Evolutionary conservation across 2,888 invertebrate species (phyloP).

Genomic region (Oscheius sp.): DNA sequence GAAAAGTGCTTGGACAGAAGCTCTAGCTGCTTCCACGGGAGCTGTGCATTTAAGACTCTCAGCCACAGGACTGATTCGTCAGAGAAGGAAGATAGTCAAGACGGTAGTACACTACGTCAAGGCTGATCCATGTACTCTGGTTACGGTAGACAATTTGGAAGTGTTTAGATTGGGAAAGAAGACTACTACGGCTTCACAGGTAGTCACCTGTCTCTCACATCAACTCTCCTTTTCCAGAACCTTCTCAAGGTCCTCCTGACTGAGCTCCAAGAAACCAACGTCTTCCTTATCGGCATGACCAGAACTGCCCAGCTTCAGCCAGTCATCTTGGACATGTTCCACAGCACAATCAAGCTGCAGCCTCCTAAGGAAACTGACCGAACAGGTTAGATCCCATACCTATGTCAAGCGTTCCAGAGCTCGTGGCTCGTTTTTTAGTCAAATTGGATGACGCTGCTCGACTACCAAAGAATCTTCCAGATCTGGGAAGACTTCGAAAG

Average conservation of each 20-base stretch:
- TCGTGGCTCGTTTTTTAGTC: conserved; percentile 1
- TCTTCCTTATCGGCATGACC: conserved; percentile 18
- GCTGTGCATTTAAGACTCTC: conserved; percentile 48
- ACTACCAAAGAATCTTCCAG: not conserved
- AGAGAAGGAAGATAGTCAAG: conserved; percentile 26
- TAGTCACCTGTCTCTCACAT: not conserved
- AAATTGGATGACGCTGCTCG: not conserved
- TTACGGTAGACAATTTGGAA: conserved; percentile 18
- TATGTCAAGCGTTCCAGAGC: not conserved
- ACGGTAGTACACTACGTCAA: not conserved
- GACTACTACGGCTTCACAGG: not conserved
- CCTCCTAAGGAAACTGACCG: not conserved
- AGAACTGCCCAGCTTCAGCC: conserved; percentile 2
- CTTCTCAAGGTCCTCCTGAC: conserved; percentile 4
- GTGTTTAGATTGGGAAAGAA: conserved; percentile 5
- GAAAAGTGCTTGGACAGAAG: conserved; percentile 55
- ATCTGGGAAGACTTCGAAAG: not conserved
- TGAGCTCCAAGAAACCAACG: conserved; percentile 5
- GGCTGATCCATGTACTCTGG: conserved; percentile 9
- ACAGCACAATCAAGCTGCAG: not conserved
- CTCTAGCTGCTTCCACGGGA: conserved; percentile 43
- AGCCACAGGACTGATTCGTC: conserved; percentile 39
- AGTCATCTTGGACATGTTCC: conserved; percentile 3
- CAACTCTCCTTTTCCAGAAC: not conserved
- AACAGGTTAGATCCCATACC: not conserved